These are phyloP conservation scores for Stenoptilia bipunctidactyla DNA, from an alignment of 2,888 invertebrate species.

Conservation along the genomic window DNA sequence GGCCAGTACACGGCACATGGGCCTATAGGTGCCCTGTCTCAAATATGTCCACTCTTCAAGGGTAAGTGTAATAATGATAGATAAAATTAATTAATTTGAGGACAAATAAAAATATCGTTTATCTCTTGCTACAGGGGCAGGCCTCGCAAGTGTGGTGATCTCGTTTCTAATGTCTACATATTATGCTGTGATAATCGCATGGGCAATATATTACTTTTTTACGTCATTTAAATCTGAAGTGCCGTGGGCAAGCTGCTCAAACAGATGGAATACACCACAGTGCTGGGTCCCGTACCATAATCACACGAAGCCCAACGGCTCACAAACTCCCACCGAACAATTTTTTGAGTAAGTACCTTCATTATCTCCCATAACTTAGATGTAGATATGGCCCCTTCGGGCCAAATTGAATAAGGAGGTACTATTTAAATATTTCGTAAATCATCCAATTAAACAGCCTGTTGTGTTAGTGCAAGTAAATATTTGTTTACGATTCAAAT, in stretches of 20 bases:
- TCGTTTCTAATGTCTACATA: slow-evolving; percentile 96
- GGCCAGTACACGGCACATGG: slow-evolving; percentile 95
- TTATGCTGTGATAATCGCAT: slow-evolving; percentile 95
- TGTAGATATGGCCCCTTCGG: too few species aligned
- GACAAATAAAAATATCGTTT: not conserved
- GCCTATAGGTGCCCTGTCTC: slow-evolving; percentile 91
- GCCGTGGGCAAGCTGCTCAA: slow-evolving; percentile 91
- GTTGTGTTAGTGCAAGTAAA: too few species aligned
- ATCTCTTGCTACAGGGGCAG: slow-evolving; percentile 80
- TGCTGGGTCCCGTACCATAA: slow-evolving; percentile 86
- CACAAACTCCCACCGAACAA: slow-evolving; percentile 90
- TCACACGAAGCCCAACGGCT: slow-evolving; percentile 76
- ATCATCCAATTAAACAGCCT: too few species aligned
- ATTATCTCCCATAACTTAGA: too few species aligned
- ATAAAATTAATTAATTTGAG: slow-evolving; percentile 5
- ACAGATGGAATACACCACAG: slow-evolving; percentile 86
- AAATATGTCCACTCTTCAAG: slow-evolving; percentile 93
- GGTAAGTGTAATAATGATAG: slow-evolving; percentile 67
- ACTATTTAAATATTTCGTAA: too few species aligned
- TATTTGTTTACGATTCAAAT: not conserved
- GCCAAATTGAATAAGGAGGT: too few species aligned
- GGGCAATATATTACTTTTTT: slow-evolving; percentile 94
- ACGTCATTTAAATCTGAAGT: slow-evolving; percentile 88
- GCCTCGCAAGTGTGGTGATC: slow-evolving; percentile 93
- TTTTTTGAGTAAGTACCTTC: slow-evolving; percentile 94